phyloP scores from a whole-genome alignment of 1,140 invertebrate genomes.

The Caenorhabditis brenneri region DNA sequence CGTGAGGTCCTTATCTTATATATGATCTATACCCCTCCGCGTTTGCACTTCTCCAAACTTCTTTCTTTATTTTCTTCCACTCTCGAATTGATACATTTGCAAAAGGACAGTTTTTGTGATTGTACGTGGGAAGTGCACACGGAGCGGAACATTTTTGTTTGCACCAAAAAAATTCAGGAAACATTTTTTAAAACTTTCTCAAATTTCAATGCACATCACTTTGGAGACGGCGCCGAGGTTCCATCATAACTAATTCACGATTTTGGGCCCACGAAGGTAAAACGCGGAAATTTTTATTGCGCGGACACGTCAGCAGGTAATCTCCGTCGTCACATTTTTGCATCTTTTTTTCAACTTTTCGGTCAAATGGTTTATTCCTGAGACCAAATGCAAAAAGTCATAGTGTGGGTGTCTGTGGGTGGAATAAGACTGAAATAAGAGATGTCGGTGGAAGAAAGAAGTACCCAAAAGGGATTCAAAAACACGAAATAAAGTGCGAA shows the following conservation, averaged over 20 bases:
- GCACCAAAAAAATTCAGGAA: not conserved
- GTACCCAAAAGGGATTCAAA: not conserved
- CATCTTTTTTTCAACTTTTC: not conserved
- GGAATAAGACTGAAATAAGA: not conserved
- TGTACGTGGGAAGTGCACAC: not conserved
- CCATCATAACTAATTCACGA: not conserved
- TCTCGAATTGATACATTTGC: not conserved
- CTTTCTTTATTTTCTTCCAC: not conserved
- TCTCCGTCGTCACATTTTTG: not conserved
- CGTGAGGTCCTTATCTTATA: not conserved
- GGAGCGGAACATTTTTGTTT: not conserved
- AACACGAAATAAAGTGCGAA: not conserved
- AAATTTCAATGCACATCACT: not conserved
- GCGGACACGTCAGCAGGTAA: not conserved
- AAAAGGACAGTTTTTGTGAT: not conserved
- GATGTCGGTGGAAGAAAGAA: not conserved
- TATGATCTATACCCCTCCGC: not conserved
- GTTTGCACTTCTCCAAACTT: not conserved
- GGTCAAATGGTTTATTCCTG: not conserved
- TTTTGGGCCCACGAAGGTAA: not conserved
- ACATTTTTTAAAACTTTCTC: not conserved
- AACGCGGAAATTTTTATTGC: slow-evolving; percentile 11
- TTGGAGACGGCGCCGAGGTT: not conserved
- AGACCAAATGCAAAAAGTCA: not conserved
- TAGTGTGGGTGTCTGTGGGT: slow-evolving; percentile 4